These are phyloP conservation scores for Planococcus citri DNA, from an alignment of 1,140 invertebrate species.

Conservation along the genomic window DNA sequence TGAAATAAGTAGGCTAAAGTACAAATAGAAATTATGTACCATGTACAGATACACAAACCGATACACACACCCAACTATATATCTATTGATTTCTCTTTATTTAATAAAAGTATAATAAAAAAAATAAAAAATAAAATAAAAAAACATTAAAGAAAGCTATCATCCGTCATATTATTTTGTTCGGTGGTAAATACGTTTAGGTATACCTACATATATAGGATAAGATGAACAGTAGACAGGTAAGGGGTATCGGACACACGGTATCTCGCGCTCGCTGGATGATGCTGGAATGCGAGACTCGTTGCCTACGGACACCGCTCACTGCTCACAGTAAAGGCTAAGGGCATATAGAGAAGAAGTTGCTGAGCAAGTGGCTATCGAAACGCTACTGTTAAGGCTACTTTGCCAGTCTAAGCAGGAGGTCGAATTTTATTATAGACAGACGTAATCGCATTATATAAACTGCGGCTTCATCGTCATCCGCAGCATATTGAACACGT, in stretches of 20 bases:
- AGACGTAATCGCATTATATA: constrained; percentile 17
- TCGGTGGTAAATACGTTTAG: constrained; percentile 4
- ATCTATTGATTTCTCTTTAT: constrained; percentile 16
- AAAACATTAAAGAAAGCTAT: constrained; percentile 18
- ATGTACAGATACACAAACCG: not conserved
- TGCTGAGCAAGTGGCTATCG: constrained; percentile 15
- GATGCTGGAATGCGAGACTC: constrained; percentile 10
- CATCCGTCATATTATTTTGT: constrained; percentile 11
- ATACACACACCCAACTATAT: not conserved
- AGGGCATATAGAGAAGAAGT: not conserved
- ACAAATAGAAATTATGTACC: no score
- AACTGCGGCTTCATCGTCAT: constrained; percentile 16
- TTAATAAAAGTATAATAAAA: not conserved
- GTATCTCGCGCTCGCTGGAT: no score
- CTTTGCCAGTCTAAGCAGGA: constrained; percentile 9
- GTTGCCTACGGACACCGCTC: not conserved
- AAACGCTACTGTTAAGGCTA: constrained; percentile 18
- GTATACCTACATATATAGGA: no score
- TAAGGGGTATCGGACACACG: constrained; percentile 4
- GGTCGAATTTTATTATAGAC: constrained; percentile 16
- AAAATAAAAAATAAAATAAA: not conserved
- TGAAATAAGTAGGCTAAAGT: no score
- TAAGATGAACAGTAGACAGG: not conserved
- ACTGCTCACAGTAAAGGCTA: not conserved
- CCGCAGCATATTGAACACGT: constrained; percentile 9